Conservation (phyloP, 2,888 invertebrate species). For the Drosophila diplacantha region DNA sequence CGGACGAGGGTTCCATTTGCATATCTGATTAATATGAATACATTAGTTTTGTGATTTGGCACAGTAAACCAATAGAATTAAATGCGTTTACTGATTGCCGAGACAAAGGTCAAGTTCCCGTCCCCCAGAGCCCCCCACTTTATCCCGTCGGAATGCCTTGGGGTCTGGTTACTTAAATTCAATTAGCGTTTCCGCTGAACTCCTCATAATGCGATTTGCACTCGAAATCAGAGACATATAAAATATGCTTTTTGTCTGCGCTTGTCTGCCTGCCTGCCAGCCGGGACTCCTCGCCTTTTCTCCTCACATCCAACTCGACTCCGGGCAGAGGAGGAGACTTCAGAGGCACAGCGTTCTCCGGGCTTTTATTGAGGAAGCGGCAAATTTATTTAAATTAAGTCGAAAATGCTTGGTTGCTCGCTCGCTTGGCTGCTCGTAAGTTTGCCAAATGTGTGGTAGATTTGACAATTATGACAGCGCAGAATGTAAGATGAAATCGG, state of each 20-base stretch:
- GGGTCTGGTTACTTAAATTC: conserved; percentile 63
- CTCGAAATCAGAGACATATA: conserved; percentile 54
- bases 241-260: conserved; percentile 60
- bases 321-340: conserved; percentile 5
- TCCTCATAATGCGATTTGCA: conserved; percentile 63
- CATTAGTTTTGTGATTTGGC: conserved; percentile 60
- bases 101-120: conserved; percentile 55
- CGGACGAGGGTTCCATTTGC: conserved; percentile 56
- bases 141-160: conserved; percentile 23
- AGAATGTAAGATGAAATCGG: conserved; percentile 57
- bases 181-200: conserved; percentile 69
- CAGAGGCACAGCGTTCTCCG: conserved; percentile 14
- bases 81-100: conserved; percentile 50
- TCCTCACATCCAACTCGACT: conserved; percentile 18
- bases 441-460: conserved; percentile 63
- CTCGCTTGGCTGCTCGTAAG: conserved; percentile 29
- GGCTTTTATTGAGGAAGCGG: conserved; percentile 65
- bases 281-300: conserved; percentile 5
- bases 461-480: conserved; percentile 69
- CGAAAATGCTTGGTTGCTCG: conserved; percentile 50
- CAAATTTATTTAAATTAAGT: conserved; percentile 71
- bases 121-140: not conserved
- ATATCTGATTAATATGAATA: conserved; percentile 74
- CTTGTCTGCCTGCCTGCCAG: conserved; percentile 16
- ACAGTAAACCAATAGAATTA: conserved; percentile 55